Conservation (phyloP, 2,113 vertebrate genomes). For the Plestiodon gilberti region DNA sequence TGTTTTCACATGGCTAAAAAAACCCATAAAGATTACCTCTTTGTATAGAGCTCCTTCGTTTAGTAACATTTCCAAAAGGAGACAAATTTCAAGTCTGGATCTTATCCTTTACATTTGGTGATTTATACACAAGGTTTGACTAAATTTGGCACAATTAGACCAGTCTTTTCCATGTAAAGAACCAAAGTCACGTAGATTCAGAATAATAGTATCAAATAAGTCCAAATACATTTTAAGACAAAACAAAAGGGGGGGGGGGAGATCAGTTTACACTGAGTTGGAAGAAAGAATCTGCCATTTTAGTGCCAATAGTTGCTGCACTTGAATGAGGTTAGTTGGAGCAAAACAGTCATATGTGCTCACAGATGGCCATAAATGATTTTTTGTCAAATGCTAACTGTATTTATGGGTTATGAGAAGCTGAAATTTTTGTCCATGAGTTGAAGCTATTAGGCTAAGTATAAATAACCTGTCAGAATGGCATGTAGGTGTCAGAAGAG, state of each 20-base stretch:
- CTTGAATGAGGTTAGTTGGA: constrained; percentile 50
- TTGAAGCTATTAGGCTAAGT: constrained; percentile 45
- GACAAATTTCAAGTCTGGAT: not conserved
- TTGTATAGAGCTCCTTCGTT: too few relatives aligned
- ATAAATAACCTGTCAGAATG: constrained; percentile 74
- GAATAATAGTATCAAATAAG: constrained; percentile 57
- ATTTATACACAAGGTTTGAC: constrained; percentile 42
- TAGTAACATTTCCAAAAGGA: constrained; percentile 48
- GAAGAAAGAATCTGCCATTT: constrained; percentile 54
- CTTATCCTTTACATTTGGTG: constrained; percentile 34
- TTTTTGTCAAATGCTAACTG: constrained; percentile 48
- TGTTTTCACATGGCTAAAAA: too few relatives aligned
- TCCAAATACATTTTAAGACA: constrained; percentile 54
- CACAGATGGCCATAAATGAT: not conserved
- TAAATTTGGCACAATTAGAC: constrained; percentile 56
- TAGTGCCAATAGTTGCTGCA: constrained; percentile 24
- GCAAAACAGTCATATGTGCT: constrained; percentile 50
- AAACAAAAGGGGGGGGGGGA: constrained; percentile 58
- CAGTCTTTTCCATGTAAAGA: constrained; percentile 49
- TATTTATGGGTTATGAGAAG: constrained; percentile 35
- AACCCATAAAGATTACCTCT: too few relatives aligned
- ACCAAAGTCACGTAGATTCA: constrained; percentile 48
- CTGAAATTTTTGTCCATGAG: constrained; percentile 44
- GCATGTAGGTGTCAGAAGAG: constrained; percentile 60
- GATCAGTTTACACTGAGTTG: constrained; percentile 51